Base-by-base conservation (phyloP, 2,888 invertebrate genomes). In the Linnaemya tessellans region DNA sequence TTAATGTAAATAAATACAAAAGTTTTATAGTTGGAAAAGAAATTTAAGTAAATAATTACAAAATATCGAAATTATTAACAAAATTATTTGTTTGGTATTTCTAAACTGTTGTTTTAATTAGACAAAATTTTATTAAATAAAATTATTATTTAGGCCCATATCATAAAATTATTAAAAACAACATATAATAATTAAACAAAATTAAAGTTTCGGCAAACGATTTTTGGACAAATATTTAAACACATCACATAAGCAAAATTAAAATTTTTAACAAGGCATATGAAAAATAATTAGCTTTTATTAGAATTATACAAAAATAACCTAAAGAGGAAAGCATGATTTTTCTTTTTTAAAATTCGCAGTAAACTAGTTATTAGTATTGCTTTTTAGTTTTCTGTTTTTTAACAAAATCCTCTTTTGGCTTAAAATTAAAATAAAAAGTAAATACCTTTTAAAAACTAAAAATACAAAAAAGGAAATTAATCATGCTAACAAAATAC, bases 101-200 rank as follows among this genome's bases (percentile, higher is more conserved):
- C 75, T 82, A 82, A 84, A 85, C 79, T 85, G 85, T 91, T 90
- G 89, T 90, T 90, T 91, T 88, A 89, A 89, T 89, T 89, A 85
- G 85, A 88, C 88, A 84, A 88, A 87, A 88, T 89, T 89, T 89
- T 89, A 89, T 89, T 87, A 88, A 82, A 65, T 89, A 88, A 90
- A 91, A 91, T 90, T 91, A 90, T 87, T 87, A 89, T 90, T 91
- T 91, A 91, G 91, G 90, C 90, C 88, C 89, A 89, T 89, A 87
- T 86, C 82, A 84, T 83, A 80, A 77, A n/a, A 82, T 87, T 82
- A 65, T 79, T 62, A 30, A 75, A 73, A 71, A 78, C 46, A 78
- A 68, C 46, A 78, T n/a, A 15, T 56, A 64, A 56, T 56, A 75
- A 78, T 68, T 68, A 79, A 84, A 81, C 80, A 77, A 82, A 84